Percentiles rank a stretch among this genome's conserved stretches.
phyloP scores from a whole-genome alignment of 2,888 invertebrate species.

The Lumbricus terrestris region DNA sequence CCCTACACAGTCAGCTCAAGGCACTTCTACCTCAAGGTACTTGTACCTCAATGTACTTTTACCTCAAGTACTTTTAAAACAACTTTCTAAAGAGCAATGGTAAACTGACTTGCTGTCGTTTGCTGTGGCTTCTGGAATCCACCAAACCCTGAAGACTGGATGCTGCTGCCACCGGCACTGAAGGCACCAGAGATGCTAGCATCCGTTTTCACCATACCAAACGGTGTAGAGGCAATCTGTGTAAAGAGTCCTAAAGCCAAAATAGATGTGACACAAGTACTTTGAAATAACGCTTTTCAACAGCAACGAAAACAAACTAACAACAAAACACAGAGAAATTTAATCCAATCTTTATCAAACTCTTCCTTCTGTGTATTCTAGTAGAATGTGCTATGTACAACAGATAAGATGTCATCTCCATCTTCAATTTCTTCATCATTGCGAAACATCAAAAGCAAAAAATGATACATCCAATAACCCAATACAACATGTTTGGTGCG shows the following conservation, averaged over 20 bases:
- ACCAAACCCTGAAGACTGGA: conserved; percentile 56
- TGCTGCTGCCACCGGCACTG: conserved; percentile 40
- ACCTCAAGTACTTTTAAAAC: too few relatives aligned
- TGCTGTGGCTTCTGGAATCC: conserved; percentile 35
- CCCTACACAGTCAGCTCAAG: background rate
- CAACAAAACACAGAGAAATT: background rate
- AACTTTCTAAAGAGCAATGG: background rate
- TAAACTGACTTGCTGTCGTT: background rate
- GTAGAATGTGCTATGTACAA: too few relatives aligned
- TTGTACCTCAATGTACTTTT: too few relatives aligned
- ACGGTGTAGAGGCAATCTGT: background rate
- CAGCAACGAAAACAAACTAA: background rate
- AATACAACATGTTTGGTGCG: too few relatives aligned
- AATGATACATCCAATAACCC: too few relatives aligned
- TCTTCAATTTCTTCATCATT: too few relatives aligned
- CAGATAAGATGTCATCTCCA: too few relatives aligned
- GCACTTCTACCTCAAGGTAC: too few relatives aligned
- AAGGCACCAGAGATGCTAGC: conserved; percentile 24
- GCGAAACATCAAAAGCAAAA: too few relatives aligned
- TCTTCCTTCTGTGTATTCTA: too few relatives aligned
- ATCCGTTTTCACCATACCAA: conserved; percentile 24
- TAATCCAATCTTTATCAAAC: too few relatives aligned
- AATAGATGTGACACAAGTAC: background rate
- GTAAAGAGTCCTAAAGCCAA: background rate
- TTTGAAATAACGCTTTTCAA: background rate